phyloP scores from a whole-genome alignment of 2,797 vertebrate genomes.

The Mormyrops attenuatus region DNA sequence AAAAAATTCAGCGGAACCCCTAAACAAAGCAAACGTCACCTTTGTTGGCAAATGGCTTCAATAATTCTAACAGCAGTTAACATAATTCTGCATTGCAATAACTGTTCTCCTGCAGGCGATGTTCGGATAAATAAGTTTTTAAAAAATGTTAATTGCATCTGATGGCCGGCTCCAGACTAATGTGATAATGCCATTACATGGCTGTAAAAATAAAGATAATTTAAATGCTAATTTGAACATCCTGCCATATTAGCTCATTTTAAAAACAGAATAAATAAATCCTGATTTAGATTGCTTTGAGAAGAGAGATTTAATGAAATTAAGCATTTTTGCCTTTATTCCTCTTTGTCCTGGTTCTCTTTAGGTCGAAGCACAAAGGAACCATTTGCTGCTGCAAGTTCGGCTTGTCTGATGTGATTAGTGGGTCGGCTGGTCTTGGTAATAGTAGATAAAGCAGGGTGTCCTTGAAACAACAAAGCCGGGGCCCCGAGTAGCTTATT shows the following conservation, averaged over 20 bases:
- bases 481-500: slow-evolving; percentile 45
- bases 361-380: slow-evolving; percentile 40
- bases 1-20: slow-evolving; percentile 40
- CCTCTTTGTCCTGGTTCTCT: slow-evolving; percentile 28
- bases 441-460: slow-evolving; percentile 45
- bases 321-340: slow-evolving; percentile 37
- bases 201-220: slow-evolving; percentile 67
- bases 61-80: slow-evolving; percentile 71
- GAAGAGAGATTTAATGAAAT: slow-evolving; percentile 49
- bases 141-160: slow-evolving; percentile 76
- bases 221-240: slow-evolving; percentile 73
- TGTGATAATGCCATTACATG: slow-evolving; percentile 67
- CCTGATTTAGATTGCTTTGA: slow-evolving; percentile 58
- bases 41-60: slow-evolving; percentile 59
- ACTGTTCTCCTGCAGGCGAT: slow-evolving; percentile 66
- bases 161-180: slow-evolving; percentile 70
- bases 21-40: slow-evolving; percentile 39
- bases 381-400: slow-evolving; percentile 40
- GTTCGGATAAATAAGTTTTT: slow-evolving; percentile 69
- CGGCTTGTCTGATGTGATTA: slow-evolving; percentile 54
- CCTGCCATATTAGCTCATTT: slow-evolving; percentile 62
- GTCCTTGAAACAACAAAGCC: slow-evolving; percentile 55
- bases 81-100: slow-evolving; percentile 68
- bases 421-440: slow-evolving; percentile 42
- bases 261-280: slow-evolving; percentile 62